phyloP scores from a whole-genome alignment of 1,140 invertebrate genomes.

The Aricia agestis region DNA sequence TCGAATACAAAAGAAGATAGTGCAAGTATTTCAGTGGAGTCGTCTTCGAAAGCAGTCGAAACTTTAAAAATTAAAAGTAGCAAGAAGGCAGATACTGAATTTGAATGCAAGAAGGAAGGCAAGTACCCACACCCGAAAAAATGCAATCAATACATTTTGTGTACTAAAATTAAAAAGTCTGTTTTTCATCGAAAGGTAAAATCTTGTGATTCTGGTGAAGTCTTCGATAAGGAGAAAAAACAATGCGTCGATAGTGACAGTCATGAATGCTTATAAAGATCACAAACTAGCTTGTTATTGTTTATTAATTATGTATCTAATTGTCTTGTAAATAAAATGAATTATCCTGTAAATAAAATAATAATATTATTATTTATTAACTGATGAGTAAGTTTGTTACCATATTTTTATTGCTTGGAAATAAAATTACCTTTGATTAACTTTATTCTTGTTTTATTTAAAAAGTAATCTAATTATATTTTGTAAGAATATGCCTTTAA shows the following conservation, averaged over 20 bases:
- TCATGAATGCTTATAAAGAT: slow-evolving; percentile 42
- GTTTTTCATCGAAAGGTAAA: slow-evolving; percentile 45
- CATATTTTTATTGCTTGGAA: too few relatives aligned
- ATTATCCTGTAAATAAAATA: neutral
- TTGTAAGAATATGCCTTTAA: too few relatives aligned
- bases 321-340: too few relatives aligned
- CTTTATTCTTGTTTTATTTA: too few relatives aligned
- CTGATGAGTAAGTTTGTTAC: neutral
- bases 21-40: slow-evolving; percentile 18
- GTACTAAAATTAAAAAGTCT: slow-evolving; percentile 42
- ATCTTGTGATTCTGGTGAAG: slow-evolving; percentile 51
- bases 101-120: slow-evolving; percentile 52
- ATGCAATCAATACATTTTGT: slow-evolving; percentile 58
- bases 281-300: too few relatives aligned
- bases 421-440: too few relatives aligned
- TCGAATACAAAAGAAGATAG: slow-evolving; percentile 20
- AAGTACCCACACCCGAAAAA: slow-evolving; percentile 48
- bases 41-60: neutral
- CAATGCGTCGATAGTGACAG: slow-evolving; percentile 56
- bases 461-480: too few relatives aligned
- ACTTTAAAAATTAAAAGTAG: neutral
- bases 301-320: too few relatives aligned
- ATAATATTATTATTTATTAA: neutral
- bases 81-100: slow-evolving; percentile 28
- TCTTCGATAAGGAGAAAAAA: slow-evolving; percentile 53